A percentile compares a stretch with the other conserved stretches of the same genome.
phyloP scores from a whole-genome alignment of 37 sponge, comb jelly and placozoan species.

The Oscarella lobularis region DNA sequence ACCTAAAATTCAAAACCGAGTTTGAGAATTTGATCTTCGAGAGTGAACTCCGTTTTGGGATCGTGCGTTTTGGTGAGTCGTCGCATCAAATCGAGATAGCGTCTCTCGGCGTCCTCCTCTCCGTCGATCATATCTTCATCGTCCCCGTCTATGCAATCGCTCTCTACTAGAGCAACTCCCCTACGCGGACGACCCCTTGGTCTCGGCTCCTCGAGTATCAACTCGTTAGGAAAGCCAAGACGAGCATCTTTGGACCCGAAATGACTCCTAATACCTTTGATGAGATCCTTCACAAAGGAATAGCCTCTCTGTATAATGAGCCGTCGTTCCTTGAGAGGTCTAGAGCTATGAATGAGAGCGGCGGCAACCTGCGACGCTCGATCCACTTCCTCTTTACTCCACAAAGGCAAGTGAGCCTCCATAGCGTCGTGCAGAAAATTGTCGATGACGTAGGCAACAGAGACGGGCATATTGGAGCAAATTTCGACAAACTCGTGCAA shows the following conservation, averaged over 20 bases:
- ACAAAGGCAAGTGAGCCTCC: not conserved
- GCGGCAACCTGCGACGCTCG: not conserved
- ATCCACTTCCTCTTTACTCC: not conserved
- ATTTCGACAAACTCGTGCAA: not conserved
- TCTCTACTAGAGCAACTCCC: not conserved
- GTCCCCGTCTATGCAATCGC: not conserved
- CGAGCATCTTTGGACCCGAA: not conserved
- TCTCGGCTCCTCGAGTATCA: not conserved
- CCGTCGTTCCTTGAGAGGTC: not conserved
- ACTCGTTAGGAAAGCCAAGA: not conserved
- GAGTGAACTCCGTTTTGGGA: not conserved
- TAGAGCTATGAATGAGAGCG: not conserved
- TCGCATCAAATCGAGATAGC: slow-evolving; percentile 18
- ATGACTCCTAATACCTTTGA: not conserved
- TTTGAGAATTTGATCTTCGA: slow-evolving; percentile 15
- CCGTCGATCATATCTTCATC: not conserved
- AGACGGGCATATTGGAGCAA: too few relatives aligned
- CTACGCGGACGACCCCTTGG: not conserved
- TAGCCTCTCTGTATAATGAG: not conserved
- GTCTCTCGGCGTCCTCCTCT: not conserved
- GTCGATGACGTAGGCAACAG: not conserved
- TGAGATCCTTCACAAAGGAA: not conserved
- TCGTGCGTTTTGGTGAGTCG: slow-evolving; percentile 4
- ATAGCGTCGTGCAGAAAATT: not conserved
- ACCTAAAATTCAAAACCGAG: too few relatives aligned